phyloP scores from a whole-genome alignment of 2,797 vertebrate species.

The Enteromius treurensis region DNA sequence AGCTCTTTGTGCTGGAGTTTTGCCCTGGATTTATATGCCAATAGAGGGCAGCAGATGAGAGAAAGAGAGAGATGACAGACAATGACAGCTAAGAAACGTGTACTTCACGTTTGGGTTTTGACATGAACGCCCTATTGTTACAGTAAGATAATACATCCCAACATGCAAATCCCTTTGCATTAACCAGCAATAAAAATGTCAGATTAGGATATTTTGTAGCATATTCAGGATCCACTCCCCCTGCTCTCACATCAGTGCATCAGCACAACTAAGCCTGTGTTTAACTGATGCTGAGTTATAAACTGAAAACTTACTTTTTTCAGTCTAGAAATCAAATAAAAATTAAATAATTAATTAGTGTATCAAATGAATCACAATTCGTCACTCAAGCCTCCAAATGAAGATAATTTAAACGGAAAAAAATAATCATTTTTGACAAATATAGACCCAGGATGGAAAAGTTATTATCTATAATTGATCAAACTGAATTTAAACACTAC shows the following conservation, averaged over 20 bases:
- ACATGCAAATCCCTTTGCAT: conserved; percentile 55
- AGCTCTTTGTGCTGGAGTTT: conserved; percentile 47
- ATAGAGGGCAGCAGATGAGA: conserved; percentile 65
- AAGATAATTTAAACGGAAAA: background rate
- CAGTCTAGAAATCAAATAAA: background rate
- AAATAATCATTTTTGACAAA: background rate
- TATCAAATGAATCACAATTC: background rate
- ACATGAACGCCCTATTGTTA: conserved; percentile 55
- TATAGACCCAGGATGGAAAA: background rate
- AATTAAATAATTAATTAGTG: background rate
- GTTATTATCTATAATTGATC: background rate
- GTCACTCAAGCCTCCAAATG: background rate
- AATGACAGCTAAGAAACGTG: conserved; percentile 71
- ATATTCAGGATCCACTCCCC: conserved; percentile 33
- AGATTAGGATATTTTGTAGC: conserved; percentile 50
- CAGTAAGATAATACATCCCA: conserved; percentile 53
- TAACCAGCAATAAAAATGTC: conserved; percentile 55
- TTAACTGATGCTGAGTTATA: conserved; percentile 37
- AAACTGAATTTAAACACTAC: background rate
- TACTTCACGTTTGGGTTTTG: conserved; percentile 54
- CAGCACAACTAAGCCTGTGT: conserved; percentile 36
- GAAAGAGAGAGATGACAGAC: conserved; percentile 57
- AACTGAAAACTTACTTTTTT: conserved; percentile 11
- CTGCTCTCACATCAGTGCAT: background rate
- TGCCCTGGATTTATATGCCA: conserved; percentile 54